A percentile compares a stretch with the other conserved stretches of the same genome.
phyloP scores from a whole-genome alignment of 1,140 invertebrate genomes.

The Pygmarrhopalites habei region DNA sequence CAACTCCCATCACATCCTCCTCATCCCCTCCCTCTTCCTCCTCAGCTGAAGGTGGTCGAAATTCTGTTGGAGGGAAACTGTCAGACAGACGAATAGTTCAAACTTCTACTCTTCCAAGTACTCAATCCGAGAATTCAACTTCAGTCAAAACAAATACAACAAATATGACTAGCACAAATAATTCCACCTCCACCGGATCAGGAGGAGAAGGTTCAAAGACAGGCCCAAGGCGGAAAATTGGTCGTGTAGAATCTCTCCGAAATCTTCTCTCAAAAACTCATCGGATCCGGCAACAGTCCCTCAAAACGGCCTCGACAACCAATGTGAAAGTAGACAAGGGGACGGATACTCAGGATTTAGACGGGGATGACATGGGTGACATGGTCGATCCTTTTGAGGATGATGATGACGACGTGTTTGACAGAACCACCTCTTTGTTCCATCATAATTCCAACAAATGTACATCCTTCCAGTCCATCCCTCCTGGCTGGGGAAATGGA shows the following conservation, averaged over 20 bases:
- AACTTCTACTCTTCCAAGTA: not conserved
- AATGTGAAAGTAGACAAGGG: constrained; percentile 27
- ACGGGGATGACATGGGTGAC: constrained; percentile 6
- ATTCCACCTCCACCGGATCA: not conserved
- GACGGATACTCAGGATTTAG: constrained; percentile 19
- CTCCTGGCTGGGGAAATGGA: too few relatives aligned
- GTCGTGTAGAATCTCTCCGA: constrained; percentile 53
- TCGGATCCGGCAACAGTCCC: constrained; percentile 9
- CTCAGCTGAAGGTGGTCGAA: too few relatives aligned
- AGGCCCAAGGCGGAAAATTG: constrained; percentile 47
- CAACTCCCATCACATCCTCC: too few relatives aligned
- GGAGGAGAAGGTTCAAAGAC: too few relatives aligned
- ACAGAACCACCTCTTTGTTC: not conserved
- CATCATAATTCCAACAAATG: not conserved
- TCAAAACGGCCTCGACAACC: not conserved
- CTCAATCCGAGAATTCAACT: not conserved
- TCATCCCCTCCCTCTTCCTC: too few relatives aligned
- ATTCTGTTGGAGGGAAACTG: too few relatives aligned
- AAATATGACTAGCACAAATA: not conserved
- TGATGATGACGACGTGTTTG: constrained; percentile 16
- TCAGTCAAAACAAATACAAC: not conserved
- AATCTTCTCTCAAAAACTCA: constrained; percentile 43
- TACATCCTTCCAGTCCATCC: not conserved
- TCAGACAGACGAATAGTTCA: too few relatives aligned
- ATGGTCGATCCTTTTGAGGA: constrained; percentile 6